Conservation (phyloP, 2,797 vertebrate genomes). For the Linurgus olivaceus region DNA sequence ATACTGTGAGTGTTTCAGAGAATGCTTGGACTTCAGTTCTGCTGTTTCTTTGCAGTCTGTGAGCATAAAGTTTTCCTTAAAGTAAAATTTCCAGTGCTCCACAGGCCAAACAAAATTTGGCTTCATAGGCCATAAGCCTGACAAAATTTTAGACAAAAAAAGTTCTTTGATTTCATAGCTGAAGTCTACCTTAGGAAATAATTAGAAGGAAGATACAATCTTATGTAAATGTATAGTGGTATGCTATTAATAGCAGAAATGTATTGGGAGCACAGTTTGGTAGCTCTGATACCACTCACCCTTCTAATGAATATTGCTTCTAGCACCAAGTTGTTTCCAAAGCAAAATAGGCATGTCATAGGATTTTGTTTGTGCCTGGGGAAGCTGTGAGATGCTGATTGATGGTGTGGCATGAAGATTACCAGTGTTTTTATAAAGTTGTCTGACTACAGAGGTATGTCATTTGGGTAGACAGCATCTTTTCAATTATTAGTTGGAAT, state of each 20-base stretch:
- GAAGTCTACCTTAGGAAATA: neutral
- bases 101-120: neutral
- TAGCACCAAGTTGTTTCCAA: neutral
- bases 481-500: neutral
- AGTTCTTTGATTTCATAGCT: neutral
- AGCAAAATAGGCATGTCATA: neutral
- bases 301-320: neutral
- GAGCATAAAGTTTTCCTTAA: neutral
- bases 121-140: rapidly evolving
- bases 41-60: neutral
- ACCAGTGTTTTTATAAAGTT: neutral
- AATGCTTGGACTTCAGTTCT: neutral
- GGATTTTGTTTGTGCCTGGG: neutral
- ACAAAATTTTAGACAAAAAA: neutral
- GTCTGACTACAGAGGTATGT: neutral
- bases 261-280: neutral
- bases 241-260: neutral
- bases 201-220: neutral
- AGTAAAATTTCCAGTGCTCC: neutral
- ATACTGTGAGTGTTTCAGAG: neutral
- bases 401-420: neutral
- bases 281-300: neutral
- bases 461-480: neutral
- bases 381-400: neutral
- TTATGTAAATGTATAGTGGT: neutral